Conservation (phyloP, 2,797 vertebrate species). For the Euphonia xanthogaster region DNA sequence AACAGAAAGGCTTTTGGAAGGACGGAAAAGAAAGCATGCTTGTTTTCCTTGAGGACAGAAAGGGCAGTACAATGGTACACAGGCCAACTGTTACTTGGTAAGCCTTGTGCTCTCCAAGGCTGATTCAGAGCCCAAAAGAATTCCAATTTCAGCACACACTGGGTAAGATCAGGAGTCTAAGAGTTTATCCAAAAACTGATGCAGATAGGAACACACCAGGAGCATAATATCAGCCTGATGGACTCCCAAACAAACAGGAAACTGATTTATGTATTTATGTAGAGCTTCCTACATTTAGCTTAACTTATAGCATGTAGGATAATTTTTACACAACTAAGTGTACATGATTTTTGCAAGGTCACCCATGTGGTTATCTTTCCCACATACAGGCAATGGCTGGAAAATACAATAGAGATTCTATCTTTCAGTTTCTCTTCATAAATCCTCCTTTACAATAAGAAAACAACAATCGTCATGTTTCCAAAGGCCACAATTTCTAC, state of each 20-base stretch:
- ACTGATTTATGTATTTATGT: not conserved
- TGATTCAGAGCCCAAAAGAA: not conserved
- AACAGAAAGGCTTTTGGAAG: not conserved
- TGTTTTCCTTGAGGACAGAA: not conserved
- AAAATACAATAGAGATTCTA: not conserved
- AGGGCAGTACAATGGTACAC: not conserved
- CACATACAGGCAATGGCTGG: not conserved
- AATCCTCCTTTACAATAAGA: not conserved
- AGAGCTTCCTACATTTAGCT: not conserved
- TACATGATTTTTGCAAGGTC: not conserved
- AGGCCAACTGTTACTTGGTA: not conserved
- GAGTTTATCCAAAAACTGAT: not conserved
- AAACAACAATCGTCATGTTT: not conserved
- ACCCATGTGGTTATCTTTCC: accelerated
- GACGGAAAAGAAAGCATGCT: not conserved
- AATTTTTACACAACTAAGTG: not conserved
- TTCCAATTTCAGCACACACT: not conserved
- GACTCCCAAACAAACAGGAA: not conserved
- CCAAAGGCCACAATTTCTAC: not conserved
- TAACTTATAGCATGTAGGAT: not conserved
- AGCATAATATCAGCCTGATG: not conserved
- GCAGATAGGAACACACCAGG: not conserved
- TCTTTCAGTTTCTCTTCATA: not conserved
- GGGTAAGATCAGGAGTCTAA: not conserved
- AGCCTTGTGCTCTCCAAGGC: not conserved